Conservation (phyloP, 2,888 invertebrate species). For the Listrodromus nycthemerus region DNA sequence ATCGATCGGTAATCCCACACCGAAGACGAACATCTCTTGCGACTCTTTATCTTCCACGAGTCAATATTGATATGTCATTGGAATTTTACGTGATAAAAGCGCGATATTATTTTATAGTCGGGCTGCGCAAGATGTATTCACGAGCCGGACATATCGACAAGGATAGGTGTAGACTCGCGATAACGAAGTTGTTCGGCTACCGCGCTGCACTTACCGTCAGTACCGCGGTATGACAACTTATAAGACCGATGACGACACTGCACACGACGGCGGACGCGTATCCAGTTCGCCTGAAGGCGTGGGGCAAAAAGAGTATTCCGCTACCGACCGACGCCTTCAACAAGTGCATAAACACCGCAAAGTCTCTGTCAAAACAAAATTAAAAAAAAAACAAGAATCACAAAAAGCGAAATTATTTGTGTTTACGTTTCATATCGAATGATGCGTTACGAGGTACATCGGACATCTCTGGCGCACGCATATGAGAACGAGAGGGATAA, state of each 20-base stretch:
- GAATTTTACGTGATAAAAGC: conserved; percentile 47
- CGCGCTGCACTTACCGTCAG: conserved; percentile 89
- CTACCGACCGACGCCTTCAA: conserved; percentile 96
- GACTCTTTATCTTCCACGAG: conserved; percentile 4
- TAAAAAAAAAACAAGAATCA: conserved; percentile 28
- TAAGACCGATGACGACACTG: conserved; percentile 91
- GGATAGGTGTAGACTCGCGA: background rate
- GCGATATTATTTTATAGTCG: background rate
- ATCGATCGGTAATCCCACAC: background rate
- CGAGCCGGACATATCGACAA: background rate
- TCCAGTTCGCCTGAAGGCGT: conserved; percentile 94
- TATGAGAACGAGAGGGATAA: too few relatives aligned
- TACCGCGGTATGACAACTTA: conserved; percentile 97
- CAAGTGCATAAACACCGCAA: conserved; percentile 94
- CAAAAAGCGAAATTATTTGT: conserved; percentile 35
- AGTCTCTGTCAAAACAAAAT: conserved; percentile 86
- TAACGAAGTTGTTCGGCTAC: background rate
- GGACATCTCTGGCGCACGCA: background rate
- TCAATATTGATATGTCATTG: conserved; percentile 54
- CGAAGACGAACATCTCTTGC: background rate
- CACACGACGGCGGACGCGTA: conserved; percentile 90
- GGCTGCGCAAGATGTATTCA: background rate
- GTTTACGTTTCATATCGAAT: conserved; percentile 39
- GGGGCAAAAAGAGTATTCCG: conserved; percentile 95
- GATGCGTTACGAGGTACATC: conserved; percentile 12